phyloP scores from a whole-genome alignment of 1,140 invertebrate species.

The Steinernema feltiae region DNA sequence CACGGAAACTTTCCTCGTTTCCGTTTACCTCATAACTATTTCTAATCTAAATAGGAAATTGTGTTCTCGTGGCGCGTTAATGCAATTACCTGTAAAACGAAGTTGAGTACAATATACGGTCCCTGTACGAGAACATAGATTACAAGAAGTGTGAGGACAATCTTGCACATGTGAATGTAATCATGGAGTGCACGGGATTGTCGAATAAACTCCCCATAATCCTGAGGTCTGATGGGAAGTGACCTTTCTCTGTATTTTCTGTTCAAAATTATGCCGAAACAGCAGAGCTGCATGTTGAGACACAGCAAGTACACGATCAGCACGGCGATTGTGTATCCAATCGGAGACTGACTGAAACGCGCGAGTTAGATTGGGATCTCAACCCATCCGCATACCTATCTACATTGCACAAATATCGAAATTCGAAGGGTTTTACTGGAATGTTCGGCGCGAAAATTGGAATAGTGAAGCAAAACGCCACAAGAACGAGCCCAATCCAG shows the following conservation, averaged over 20 bases:
- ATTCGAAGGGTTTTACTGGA: neutral
- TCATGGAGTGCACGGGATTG: neutral
- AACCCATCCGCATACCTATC: neutral
- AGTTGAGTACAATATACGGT: neutral
- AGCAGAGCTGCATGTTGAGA: neutral
- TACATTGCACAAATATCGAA: neutral
- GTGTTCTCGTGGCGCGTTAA: neutral
- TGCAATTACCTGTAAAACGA: neutral
- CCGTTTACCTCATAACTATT: slow-evolving; percentile 1
- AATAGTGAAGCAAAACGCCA: neutral
- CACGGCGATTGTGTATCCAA: neutral
- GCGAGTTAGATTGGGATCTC: neutral
- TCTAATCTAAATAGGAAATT: neutral
- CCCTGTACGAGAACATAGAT: neutral
- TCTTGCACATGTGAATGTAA: slow-evolving; percentile 10
- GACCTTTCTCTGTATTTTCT: neutral
- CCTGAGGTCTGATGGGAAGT: neutral
- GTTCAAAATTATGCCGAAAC: neutral
- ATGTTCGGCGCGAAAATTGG: neutral
- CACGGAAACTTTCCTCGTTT: neutral
- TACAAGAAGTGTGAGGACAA: neutral
- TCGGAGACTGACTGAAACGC: neutral
- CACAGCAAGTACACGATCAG: neutral
- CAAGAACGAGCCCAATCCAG: neutral
- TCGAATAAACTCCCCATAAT: neutral